These are phyloP conservation scores for Corythoichthys intestinalis DNA, from an alignment of 2,113 vertebrate species.

Conservation along the genomic window DNA sequence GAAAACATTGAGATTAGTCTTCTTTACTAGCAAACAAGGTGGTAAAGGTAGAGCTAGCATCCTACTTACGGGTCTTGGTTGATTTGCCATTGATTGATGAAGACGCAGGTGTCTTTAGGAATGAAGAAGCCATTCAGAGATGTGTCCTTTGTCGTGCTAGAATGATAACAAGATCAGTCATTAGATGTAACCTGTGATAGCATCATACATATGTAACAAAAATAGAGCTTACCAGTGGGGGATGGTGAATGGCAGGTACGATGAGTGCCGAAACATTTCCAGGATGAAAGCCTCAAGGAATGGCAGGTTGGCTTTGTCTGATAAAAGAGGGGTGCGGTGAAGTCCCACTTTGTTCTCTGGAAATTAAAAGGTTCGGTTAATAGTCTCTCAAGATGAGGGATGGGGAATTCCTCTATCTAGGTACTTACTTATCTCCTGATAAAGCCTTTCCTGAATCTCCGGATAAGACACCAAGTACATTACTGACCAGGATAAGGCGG, in stretches of 20 bases:
- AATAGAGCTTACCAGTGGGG: slow-evolving; percentile 81
- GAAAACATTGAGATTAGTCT: slow-evolving; percentile 4
- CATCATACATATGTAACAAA: background rate
- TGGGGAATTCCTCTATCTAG: background rate
- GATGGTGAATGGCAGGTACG: slow-evolving; percentile 89
- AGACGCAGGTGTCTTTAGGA: slow-evolving; percentile 85
- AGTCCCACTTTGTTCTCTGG: slow-evolving; percentile 77
- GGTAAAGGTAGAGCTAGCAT: background rate
- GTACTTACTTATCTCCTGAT: slow-evolving; percentile 82
- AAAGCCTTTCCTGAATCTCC: slow-evolving; percentile 79
- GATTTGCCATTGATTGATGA: slow-evolving; percentile 95
- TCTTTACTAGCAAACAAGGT: background rate
- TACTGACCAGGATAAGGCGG: slow-evolving; percentile 84
- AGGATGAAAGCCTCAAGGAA: slow-evolving; percentile 86
- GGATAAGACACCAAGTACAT: slow-evolving; percentile 82
- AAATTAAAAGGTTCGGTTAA: slow-evolving; percentile 6
- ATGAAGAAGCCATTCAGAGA: slow-evolving; percentile 83
- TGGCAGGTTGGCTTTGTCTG: slow-evolving; percentile 73
- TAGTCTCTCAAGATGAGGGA: background rate
- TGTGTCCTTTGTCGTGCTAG: slow-evolving; percentile 83
- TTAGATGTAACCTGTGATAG: background rate
- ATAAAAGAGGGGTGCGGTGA: slow-evolving; percentile 71
- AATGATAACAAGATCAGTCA: slow-evolving; percentile 21
- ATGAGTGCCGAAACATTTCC: slow-evolving; percentile 86
- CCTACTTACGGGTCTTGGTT: slow-evolving; percentile 90